Conservation (phyloP, 2,888 invertebrate genomes). For the Hemithea aestivaria region DNA sequence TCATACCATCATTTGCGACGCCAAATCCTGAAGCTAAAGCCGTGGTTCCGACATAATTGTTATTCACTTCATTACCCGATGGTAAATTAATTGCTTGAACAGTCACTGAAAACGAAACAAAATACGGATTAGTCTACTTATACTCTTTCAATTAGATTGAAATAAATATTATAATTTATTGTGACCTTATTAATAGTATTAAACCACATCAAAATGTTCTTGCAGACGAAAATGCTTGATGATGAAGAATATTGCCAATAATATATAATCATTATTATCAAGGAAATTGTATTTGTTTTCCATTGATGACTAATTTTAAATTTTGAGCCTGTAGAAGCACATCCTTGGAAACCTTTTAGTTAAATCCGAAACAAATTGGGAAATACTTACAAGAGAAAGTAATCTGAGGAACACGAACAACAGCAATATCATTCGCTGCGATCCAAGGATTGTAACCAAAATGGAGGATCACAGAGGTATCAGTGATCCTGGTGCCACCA, state of each 20-base stretch:
- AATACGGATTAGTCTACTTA: too few relatives aligned
- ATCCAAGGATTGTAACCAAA: slow-evolving; percentile 38
- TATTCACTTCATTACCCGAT: slow-evolving; percentile 37
- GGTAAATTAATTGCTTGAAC: slow-evolving; percentile 41
- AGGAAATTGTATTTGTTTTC: too few relatives aligned
- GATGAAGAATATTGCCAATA: too few relatives aligned
- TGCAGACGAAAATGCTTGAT: too few relatives aligned
- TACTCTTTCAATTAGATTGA: too few relatives aligned
- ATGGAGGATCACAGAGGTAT: slow-evolving; percentile 29
- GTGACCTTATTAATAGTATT: too few relatives aligned
- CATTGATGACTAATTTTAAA: too few relatives aligned
- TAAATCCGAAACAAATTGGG: not conserved
- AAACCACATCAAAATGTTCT: too few relatives aligned
- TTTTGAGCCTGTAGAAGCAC: too few relatives aligned
- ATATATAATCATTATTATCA: too few relatives aligned
- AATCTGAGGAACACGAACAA: slow-evolving; percentile 31
- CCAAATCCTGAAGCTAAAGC: slow-evolving; percentile 46
- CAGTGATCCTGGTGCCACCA: slow-evolving; percentile 40
- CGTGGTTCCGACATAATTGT: slow-evolving; percentile 30
- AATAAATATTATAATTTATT: too few relatives aligned
- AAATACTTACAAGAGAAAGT: slow-evolving; percentile 34
- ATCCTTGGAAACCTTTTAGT: too few relatives aligned
- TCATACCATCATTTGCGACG: slow-evolving; percentile 37
- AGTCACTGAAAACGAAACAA: slow-evolving; percentile 31
- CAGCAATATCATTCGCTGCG: slow-evolving; percentile 42